Conservation (phyloP, 2,113 vertebrate species). For the Peucedramus taeniatus region DNA sequence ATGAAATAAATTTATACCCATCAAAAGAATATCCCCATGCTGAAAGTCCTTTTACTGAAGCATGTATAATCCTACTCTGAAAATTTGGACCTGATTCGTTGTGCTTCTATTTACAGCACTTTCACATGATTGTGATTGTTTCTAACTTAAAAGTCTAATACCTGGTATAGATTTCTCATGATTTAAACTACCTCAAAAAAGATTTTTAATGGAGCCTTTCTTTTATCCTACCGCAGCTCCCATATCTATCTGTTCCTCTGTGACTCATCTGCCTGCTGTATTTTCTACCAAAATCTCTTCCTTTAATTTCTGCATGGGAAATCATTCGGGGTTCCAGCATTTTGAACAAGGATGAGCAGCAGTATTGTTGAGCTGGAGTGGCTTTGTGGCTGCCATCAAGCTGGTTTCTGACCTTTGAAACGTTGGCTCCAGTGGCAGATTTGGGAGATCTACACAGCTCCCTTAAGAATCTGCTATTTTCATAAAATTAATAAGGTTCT, state of each 20-base stretch:
- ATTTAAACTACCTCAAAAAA: not conserved
- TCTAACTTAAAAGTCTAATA: not conserved
- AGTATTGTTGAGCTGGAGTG: not conserved
- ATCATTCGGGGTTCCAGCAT: not conserved
- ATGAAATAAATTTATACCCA: not conserved
- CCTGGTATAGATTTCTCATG: not conserved
- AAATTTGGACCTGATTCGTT: not conserved
- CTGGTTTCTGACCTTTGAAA: conserved; percentile 10
- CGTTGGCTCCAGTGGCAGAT: not conserved
- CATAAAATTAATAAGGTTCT: not conserved
- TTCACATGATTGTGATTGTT: not conserved
- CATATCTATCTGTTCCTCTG: not conserved
- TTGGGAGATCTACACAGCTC: not conserved
- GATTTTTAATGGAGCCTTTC: not conserved
- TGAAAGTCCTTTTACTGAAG: not conserved
- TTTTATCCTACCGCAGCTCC: not conserved
- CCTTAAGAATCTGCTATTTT: not conserved
- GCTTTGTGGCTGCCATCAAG: not conserved
- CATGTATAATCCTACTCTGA: not conserved
- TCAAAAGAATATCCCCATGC: not conserved
- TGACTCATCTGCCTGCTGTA: not conserved
- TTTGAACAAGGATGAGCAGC: not conserved
- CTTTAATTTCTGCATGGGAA: not conserved
- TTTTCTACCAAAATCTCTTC: not conserved
- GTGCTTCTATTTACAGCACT: not conserved